Base-by-base conservation (phyloP, 2,888 invertebrate species). In the Tipula lateralis region DNA sequence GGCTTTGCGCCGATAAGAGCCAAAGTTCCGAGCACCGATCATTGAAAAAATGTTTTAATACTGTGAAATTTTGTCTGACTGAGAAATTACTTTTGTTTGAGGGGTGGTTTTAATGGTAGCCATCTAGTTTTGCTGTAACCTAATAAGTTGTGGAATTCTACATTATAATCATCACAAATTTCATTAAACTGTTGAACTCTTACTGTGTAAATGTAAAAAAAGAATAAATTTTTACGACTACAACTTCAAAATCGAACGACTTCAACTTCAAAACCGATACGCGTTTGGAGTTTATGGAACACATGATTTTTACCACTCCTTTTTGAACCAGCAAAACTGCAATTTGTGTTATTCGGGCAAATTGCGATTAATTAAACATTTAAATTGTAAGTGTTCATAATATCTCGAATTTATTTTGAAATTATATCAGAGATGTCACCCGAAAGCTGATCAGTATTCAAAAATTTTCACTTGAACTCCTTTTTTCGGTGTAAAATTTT, bases 391-490 rank as follows among this genome's bases (percentile, higher is more conserved):
- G 24, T 81, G 81, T 7, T 29, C 81, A 81, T 81, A 81, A 81
- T 81, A 81, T 81, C 81, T 81, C 81, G 81, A 81, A 81, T 81
- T 24, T 84, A 84, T 29, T 85, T 84, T 44, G 50, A 83, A 24
- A 86, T 84, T 83, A 86, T 86, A 50, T 86, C 86, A 44, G 86
- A 85, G 19, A 85, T 81, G 85, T 86, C 85, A 44, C 85, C 86
- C 50, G 85, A 84, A 7, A 86, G 85, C 16, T 85, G 84, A 24
- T 85, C 32, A 13, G 84, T 84, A n/a, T 36, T 85, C 85, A 36
- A 85, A 85, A 84, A 85, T 85, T 85, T 85, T 85, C 50, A 86
- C 83, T 24, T 84, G 83, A 39, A 86, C 39, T 34, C 85, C 86
- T 80, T 86, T 44, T 32, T 84, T 81, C 16, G 86, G 86, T 84